These are phyloP conservation scores for Aphaenogaster rudis DNA, from an alignment of 1,140 invertebrate species.

Conservation along the genomic window DNA sequence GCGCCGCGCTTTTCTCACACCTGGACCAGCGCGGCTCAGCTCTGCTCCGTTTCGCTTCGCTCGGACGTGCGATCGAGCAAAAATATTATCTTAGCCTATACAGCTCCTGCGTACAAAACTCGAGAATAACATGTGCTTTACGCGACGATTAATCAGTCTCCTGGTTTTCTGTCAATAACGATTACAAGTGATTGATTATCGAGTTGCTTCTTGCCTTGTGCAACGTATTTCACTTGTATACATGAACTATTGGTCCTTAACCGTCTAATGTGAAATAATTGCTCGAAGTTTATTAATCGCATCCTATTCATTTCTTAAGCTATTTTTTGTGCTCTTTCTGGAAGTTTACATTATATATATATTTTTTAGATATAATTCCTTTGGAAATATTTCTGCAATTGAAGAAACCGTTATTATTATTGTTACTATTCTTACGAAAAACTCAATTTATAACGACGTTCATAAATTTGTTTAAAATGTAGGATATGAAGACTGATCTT, in stretches of 20 bases:
- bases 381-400: background rate
- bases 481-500: background rate
- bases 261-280: background rate
- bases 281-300: background rate
- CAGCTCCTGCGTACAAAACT: background rate
- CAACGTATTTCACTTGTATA: background rate
- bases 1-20: conserved; percentile 78
- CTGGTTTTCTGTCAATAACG: conserved; percentile 3
- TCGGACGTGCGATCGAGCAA: background rate
- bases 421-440: background rate
- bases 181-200: conserved; percentile 3
- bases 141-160: background rate
- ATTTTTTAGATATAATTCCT: background rate
- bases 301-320: background rate
- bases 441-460: background rate
- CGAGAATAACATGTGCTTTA: background rate
- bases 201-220: background rate
- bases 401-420: background rate
- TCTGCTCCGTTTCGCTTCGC: background rate
- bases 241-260: background rate
- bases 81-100: conserved; percentile 21
- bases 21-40: conserved; percentile 68
- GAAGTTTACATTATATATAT: background rate
- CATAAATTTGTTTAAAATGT: background rate
- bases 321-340: background rate